Evolutionary conservation across 2,113 vertebrate species (phyloP), one percentile per base, ranked within the genome.

Genomic region (Ochotona curzoniae): DNA sequence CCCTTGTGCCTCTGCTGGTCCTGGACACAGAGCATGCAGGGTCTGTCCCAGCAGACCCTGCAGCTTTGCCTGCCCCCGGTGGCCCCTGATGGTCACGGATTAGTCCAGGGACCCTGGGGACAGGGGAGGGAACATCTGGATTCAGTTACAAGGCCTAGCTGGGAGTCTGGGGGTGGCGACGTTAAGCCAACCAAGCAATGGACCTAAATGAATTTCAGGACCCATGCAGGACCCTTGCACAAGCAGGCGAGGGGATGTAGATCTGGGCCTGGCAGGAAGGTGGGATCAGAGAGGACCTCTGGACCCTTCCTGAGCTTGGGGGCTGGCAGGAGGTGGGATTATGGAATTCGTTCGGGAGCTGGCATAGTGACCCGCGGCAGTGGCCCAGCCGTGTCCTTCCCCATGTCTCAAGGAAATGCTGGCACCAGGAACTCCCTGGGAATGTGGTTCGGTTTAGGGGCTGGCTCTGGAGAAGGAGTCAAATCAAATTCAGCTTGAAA

Each of bases 181-280:
- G 81, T 76, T 63, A 66, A 88, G 75, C 51, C 91, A 57, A 79
- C 64, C 44, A 64, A 89, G 85, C 71, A 7, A 18, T 35, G 32
- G 69, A 44, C 73, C 89, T 97, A 97, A 97, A 96, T 97, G 88
- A 94, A 93, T 96, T 96, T 97, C 97, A 97, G 97, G 95, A 60
- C 89, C 84, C 74, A 38, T 0, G 75, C 49, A 21, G 91, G 17
- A 57, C 78, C 76, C 83, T 78, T 2, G 78, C 28, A 23, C 28
- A 71, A 73, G 83, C 5, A 44, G 95, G 71, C 28, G 80, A 87
- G 85, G 93, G 83, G 69, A 89, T 18, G 20, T 30, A 6, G 79
- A 81, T 54, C 76, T 18, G 4, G 70, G 92, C 49, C 7, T 67
- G 66, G 94, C 97, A 95, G 96, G 96, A 96, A 94, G 84, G 96